A percentile compares a stretch with the other conserved stretches of the same genome.
These are phyloP conservation scores for Parapristionchus giblindavisi DNA, from an alignment of 2,888 invertebrate genomes.

Conservation along the genomic window DNA sequence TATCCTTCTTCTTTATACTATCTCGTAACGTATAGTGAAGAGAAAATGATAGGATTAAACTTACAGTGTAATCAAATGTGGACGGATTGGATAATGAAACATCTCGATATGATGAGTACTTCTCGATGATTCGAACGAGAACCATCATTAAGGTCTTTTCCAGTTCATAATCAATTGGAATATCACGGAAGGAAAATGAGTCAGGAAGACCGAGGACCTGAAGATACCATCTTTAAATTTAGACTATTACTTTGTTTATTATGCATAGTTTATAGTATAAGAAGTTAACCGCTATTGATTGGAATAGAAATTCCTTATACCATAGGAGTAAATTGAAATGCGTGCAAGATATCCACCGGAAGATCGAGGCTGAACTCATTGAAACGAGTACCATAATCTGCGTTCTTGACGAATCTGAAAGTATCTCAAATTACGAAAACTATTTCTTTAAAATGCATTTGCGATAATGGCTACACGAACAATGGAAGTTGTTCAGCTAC, in stretches of 20 bases:
- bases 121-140: background rate
- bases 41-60: slow-evolving; percentile 10
- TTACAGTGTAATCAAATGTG: background rate
- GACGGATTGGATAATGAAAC: background rate
- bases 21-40: no score
- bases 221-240: background rate
- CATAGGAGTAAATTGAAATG: slow-evolving; percentile 12
- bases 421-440: background rate
- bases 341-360: background rate
- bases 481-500: slow-evolving; percentile 15
- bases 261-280: no score
- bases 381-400: slow-evolving; percentile 7
- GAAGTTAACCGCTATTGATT: no score
- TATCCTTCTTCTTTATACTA: no score
- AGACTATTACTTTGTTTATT: background rate
- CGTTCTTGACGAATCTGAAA: slow-evolving; percentile 29
- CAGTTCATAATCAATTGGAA: background rate
- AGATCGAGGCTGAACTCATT: slow-evolving; percentile 4
- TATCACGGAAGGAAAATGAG: background rate
- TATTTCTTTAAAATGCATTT: background rate
- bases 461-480: background rate
- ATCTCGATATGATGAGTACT: slow-evolving; percentile 2
- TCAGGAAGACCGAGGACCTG: slow-evolving; percentile 34
- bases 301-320: no score
- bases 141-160: slow-evolving; percentile 10